Conservation (phyloP, 2,888 invertebrate genomes). For the Phyllotreta cruciferae region DNA sequence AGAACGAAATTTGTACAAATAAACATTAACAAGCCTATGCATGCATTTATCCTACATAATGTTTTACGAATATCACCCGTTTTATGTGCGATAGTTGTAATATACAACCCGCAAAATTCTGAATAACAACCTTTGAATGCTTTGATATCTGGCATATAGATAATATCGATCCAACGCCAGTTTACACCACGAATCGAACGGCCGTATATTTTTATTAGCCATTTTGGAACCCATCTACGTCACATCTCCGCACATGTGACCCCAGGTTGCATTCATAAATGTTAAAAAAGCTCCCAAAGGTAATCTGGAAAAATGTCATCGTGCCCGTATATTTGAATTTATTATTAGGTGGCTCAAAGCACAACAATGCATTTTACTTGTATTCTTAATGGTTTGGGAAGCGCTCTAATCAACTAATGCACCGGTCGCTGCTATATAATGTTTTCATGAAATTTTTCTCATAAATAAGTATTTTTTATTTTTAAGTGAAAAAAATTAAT, state of each 20-base stretch:
- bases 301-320: conserved; percentile 55
- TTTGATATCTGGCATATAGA: conserved; percentile 57
- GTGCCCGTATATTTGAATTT: conserved; percentile 48
- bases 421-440: background rate
- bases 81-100: conserved; percentile 53
- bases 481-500: too few relatives aligned
- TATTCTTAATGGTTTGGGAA: background rate
- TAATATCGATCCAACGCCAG: conserved; percentile 53
- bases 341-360: conserved; percentile 35
- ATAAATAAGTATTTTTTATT: too few relatives aligned
- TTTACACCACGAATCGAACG: conserved; percentile 54
- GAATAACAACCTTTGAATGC: conserved; percentile 58
- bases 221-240: conserved; percentile 57
- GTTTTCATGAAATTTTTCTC: too few relatives aligned
- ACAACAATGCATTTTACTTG: conserved; percentile 25
- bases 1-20: conserved; percentile 12
- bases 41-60: conserved; percentile 16
- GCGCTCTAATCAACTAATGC: conserved; percentile 9
- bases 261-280: conserved; percentile 56
- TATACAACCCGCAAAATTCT: conserved; percentile 55
- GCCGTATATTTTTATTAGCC: conserved; percentile 59
- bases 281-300: conserved; percentile 54
- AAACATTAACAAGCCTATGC: conserved; percentile 15
- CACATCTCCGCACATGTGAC: conserved; percentile 56
- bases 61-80: conserved; percentile 41